These are phyloP conservation scores for Orthosia gracilis DNA, from an alignment of 2,888 invertebrate species.

Conservation along the genomic window DNA sequence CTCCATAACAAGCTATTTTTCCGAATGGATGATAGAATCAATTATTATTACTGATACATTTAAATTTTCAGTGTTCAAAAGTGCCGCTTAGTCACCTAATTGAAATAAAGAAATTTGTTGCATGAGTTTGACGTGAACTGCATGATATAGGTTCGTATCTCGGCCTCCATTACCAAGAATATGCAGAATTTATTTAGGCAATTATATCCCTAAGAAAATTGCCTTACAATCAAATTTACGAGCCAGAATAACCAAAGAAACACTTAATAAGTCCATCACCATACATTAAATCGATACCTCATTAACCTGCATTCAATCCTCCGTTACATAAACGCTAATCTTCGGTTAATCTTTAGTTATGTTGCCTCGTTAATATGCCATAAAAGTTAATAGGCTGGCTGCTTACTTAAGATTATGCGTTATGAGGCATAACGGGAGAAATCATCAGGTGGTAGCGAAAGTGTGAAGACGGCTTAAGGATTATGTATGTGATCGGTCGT, in stretches of 20 bases:
- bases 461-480: conserved; percentile 46
- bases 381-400: conserved; percentile 59
- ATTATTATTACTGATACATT: too few species aligned
- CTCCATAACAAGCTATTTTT: too few species aligned
- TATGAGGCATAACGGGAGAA: conserved; percentile 34
- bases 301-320: conserved; percentile 57
- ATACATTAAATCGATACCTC: conserved; percentile 40
- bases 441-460: conserved; percentile 53
- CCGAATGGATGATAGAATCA: too few species aligned
- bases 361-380: conserved; percentile 66
- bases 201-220: not conserved
- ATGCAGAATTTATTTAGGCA: not conserved
- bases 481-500: conserved; percentile 47
- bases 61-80: too few species aligned
- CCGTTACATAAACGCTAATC: conserved; percentile 64
- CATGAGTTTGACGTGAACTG: too few species aligned
- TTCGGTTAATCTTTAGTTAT: conserved; percentile 70
- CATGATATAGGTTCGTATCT: too few species aligned
- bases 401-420: conserved; percentile 58
- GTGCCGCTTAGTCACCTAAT: too few species aligned
- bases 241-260: conserved; percentile 10
- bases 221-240: not conserved
- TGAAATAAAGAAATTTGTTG: too few species aligned
- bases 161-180: not conserved
- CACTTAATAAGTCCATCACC: conserved; percentile 28